Conservation (phyloP, 2,113 vertebrate genomes). For the Myodes glareolus region DNA sequence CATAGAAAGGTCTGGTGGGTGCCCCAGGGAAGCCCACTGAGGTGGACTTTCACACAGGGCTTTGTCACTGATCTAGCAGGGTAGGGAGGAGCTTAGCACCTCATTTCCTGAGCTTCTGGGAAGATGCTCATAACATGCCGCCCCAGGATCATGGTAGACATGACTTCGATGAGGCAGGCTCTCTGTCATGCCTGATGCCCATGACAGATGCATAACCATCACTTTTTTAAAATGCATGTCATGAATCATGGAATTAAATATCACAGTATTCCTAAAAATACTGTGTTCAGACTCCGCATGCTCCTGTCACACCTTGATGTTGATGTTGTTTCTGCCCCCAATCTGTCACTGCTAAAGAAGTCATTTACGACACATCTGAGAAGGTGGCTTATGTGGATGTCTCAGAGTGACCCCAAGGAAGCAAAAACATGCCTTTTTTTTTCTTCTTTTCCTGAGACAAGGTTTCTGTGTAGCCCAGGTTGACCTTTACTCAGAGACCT, state of each 20-base stretch:
- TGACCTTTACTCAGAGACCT: no score
- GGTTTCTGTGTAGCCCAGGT: neutral
- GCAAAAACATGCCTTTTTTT: neutral
- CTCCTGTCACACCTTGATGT: no score
- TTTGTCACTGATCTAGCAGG: neutral
- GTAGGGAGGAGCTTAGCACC: neutral
- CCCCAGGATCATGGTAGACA: neutral
- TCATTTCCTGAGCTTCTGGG: neutral
- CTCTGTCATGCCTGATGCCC: neutral
- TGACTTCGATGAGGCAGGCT: no score
- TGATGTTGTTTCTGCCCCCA: no score
- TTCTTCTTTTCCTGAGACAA: no score
- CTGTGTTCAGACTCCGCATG: neutral
- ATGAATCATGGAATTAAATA: neutral
- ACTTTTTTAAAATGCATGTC: neutral
- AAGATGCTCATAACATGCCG: neutral
- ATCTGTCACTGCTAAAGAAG: accelerated
- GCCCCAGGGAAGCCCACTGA: neutral
- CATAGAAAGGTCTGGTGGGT: neutral
- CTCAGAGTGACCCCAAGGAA: neutral
- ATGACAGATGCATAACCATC: neutral
- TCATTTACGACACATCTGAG: accelerated
- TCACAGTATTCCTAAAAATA: neutral
- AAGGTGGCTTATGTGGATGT: neutral
- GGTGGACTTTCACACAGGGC: no score